Evolutionary conservation across 92 coral and sea anemone genomes (phyloP).

Genomic region (Parazoanthus swiftii): DNA sequence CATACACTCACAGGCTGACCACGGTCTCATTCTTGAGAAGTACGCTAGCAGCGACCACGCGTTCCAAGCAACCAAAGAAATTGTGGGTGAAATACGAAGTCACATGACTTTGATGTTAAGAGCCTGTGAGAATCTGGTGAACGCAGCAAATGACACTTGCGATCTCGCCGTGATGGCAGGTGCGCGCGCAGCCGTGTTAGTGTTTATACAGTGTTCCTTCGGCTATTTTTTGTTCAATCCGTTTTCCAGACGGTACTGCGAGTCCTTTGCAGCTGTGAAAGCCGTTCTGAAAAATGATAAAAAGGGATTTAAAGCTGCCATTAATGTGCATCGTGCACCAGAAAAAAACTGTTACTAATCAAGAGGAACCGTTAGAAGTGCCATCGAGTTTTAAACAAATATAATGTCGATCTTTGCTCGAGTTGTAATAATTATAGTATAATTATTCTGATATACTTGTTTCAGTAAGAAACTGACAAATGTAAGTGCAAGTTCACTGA

Average conservation of each 20-base stretch:
- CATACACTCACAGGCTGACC: neutral
- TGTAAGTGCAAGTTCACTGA: too few species aligned
- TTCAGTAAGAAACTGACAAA: too few species aligned
- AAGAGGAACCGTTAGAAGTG: too few species aligned
- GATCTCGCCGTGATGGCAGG: conserved; percentile 4
- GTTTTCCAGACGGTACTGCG: neutral
- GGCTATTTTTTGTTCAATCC: neutral
- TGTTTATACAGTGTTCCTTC: neutral
- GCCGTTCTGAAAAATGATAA: neutral
- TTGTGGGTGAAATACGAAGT: neutral
- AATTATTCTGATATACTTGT: too few species aligned
- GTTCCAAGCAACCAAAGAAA: neutral
- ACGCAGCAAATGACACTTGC: conserved; percentile 18
- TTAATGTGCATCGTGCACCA: too few species aligned
- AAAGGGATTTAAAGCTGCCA: too few species aligned
- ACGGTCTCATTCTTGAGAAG: conserved; percentile 18
- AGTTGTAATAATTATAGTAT: too few species aligned
- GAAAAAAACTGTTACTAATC: too few species aligned
- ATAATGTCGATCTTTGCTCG: too few species aligned
- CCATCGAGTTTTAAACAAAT: too few species aligned
- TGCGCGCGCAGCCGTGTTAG: conserved; percentile 19
- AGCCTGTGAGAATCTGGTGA: conserved; percentile 10
- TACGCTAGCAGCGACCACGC: conserved; percentile 19
- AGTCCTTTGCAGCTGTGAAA: neutral
- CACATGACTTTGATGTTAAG: conserved; percentile 15